phyloP scores from a whole-genome alignment of 2,797 vertebrate genomes.

The Sebastes melanostomus region DNA sequence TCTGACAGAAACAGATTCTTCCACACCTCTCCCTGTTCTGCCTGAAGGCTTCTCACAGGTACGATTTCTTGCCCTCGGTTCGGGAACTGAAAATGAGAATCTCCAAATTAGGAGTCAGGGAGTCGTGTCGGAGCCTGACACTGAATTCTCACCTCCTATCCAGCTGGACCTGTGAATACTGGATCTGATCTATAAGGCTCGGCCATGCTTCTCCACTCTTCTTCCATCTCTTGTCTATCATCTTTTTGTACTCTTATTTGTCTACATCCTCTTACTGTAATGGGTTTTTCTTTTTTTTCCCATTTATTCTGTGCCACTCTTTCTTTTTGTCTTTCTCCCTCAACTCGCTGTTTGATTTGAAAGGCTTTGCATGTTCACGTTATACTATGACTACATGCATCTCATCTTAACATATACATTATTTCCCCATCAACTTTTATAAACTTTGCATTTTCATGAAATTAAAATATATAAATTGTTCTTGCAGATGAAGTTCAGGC shows the following conservation, averaged over 20 bases:
- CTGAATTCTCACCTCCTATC: slow-evolving; percentile 81
- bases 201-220: slow-evolving; percentile 22
- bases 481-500: slow-evolving; percentile 21
- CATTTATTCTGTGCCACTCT: background rate
- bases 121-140: slow-evolving; percentile 84
- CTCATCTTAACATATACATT: background rate
- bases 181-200: slow-evolving; percentile 57
- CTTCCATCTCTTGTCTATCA: background rate
- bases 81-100: slow-evolving; percentile 86
- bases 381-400: background rate
- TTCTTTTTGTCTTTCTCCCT: background rate
- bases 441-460: background rate
- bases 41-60: slow-evolving; percentile 86
- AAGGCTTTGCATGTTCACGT: background rate
- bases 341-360: background rate
- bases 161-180: slow-evolving; percentile 76
- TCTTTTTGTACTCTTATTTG: slow-evolving; percentile 38
- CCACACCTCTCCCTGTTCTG: slow-evolving; percentile 84
- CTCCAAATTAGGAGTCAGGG: slow-evolving; percentile 82
- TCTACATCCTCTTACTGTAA: background rate
- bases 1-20: slow-evolving; percentile 76
- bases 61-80: slow-evolving; percentile 82
- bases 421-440: background rate
- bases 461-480: slow-evolving; percentile 10
- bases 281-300: background rate